Conservation (phyloP, 2,797 vertebrate genomes). For the Lates japonicus region DNA sequence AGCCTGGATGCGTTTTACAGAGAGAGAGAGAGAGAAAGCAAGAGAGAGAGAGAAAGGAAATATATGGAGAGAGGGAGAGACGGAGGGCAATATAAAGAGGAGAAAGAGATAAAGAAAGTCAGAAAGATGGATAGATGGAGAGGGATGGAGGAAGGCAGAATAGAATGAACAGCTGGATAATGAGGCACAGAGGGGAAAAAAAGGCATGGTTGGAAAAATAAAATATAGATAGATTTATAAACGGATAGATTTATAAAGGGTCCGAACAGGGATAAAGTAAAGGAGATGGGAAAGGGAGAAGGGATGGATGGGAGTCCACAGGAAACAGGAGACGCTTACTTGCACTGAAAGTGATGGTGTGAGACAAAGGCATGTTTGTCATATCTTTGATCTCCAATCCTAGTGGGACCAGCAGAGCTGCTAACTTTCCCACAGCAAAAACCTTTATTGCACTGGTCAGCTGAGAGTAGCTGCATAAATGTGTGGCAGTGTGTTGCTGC, state of each 20-base stretch:
- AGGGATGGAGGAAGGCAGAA: constrained; percentile 8
- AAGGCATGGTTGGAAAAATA: constrained; percentile 1
- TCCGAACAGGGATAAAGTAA: neutral
- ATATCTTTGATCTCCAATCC: neutral
- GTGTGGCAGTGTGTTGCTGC: neutral
- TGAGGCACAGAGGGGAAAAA: neutral
- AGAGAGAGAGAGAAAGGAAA: constrained; percentile 14
- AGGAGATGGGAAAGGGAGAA: neutral
- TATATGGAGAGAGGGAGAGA: constrained; percentile 7
- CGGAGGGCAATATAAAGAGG: constrained; percentile 3
- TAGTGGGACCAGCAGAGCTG: neutral
- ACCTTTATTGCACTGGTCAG: neutral
- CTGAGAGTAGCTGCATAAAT: neutral
- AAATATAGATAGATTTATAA: neutral
- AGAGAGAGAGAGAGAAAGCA: constrained; percentile 17
- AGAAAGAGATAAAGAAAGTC: neutral
- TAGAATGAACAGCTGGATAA: constrained; percentile 6
- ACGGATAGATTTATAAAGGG: constrained; percentile 7
- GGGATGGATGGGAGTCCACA: neutral
- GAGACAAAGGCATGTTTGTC: neutral
- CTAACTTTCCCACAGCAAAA: neutral
- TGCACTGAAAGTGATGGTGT: neutral
- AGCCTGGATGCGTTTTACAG: constrained; percentile 76
- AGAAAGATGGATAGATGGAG: constrained; percentile 17
- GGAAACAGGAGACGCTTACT: neutral